A percentile compares a stretch with the other conserved stretches of the same genome.
Conservation (phyloP, 2,797 vertebrate species). For the Synanceia verrucosa region DNA sequence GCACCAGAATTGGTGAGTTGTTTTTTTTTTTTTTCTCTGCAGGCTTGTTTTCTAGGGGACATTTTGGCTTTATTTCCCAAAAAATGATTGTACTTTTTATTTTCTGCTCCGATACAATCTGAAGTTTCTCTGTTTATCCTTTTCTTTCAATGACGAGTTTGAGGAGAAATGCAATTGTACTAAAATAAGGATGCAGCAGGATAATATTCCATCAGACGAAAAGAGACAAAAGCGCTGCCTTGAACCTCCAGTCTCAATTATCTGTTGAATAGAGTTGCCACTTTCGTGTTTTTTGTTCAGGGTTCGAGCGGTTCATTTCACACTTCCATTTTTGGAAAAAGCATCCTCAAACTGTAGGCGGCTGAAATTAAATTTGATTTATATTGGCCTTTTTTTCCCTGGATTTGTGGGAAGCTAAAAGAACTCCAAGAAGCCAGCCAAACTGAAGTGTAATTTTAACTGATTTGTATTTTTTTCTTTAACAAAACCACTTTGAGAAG, state of each 20-base stretch:
- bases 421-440: background rate
- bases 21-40: background rate
- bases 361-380: conserved; percentile 6
- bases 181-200: conserved; percentile 38
- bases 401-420: background rate
- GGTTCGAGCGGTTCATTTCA: conserved; percentile 12
- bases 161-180: conserved; percentile 13
- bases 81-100: conserved; percentile 11
- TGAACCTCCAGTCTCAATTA: conserved; percentile 65
- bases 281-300: conserved; percentile 21
- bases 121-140: conserved; percentile 4
- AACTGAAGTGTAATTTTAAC: background rate
- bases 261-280: conserved; percentile 29
- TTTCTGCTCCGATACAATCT: conserved; percentile 25
- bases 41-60: background rate
- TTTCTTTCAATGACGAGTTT: conserved; percentile 19
- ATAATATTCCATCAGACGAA: conserved; percentile 19
- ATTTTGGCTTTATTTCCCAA: background rate
- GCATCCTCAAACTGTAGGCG: background rate
- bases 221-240: conserved; percentile 45
- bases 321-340: background rate
- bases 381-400: background rate
- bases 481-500: background rate
- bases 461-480: background rate
- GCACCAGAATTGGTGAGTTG: conserved; percentile 10